A percentile compares a stretch with the other conserved stretches of the same genome.
Evolutionary conservation across 2,113 vertebrate species (phyloP).

Genomic region (Pluvianellus socialis): DNA sequence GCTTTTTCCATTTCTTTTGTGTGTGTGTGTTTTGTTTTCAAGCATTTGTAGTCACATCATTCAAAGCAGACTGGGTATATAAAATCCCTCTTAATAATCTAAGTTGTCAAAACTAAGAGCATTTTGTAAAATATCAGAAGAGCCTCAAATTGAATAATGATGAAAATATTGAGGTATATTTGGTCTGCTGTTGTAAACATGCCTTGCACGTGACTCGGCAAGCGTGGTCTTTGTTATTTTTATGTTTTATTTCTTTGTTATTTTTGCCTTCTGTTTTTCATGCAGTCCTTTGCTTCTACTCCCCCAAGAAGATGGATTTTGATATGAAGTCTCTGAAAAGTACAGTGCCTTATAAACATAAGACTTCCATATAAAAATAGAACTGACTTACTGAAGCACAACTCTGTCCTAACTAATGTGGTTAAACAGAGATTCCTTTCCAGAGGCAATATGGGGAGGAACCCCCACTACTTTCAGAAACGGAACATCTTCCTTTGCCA

Average conservation of each 20-base stretch:
- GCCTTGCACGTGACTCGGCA: background rate
- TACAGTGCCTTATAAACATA: background rate
- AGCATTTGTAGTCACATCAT: constrained; percentile 6
- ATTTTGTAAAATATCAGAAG: constrained; percentile 18
- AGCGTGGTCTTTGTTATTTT: background rate
- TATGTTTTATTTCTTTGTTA: constrained; percentile 19
- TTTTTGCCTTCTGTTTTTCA: constrained; percentile 25
- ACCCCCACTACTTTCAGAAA: background rate
- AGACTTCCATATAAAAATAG: background rate
- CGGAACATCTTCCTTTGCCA: background rate
- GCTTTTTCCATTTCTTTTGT: background rate
- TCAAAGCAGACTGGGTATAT: background rate
- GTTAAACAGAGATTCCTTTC: background rate
- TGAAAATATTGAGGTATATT: constrained; percentile 34
- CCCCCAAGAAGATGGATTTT: background rate
- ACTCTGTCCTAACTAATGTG: background rate
- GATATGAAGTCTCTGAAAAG: background rate
- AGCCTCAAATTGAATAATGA: background rate
- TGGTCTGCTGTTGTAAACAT: background rate
- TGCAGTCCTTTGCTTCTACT: background rate
- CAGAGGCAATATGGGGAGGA: background rate
- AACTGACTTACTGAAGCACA: background rate
- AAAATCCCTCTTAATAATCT: constrained; percentile 17
- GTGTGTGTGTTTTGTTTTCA: background rate
- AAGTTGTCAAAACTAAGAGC: constrained; percentile 10